Percentiles rank a stretch among this genome's conserved stretches.
phyloP scores from a whole-genome alignment of 2,113 vertebrate species.

The Holacanthus passer region DNA sequence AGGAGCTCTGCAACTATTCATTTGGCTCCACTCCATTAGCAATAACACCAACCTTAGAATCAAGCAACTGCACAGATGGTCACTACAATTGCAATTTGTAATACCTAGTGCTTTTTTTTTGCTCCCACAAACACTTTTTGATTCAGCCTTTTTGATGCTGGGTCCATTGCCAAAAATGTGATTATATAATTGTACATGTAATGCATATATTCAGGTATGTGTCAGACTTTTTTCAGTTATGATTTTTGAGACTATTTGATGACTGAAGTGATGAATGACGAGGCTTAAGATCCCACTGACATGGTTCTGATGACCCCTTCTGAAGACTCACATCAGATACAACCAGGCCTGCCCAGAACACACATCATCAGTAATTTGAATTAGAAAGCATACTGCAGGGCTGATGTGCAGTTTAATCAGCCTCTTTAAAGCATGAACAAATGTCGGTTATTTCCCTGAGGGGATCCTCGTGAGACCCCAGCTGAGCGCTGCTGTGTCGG shows the following conservation, averaged over 20 bases:
- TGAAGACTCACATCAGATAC: not conserved
- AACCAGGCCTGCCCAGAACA: not conserved
- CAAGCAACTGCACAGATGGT: not conserved
- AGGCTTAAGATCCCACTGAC: not conserved
- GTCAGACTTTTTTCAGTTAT: not conserved
- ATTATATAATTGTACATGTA: not conserved
- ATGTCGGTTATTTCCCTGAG: constrained; percentile 32
- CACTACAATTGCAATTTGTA: not conserved
- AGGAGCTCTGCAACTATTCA: not conserved
- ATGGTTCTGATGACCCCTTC: not conserved
- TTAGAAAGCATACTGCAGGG: not conserved
- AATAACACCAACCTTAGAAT: not conserved
- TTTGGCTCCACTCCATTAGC: not conserved
- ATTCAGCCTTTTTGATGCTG: not conserved
- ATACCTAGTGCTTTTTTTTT: not conserved
- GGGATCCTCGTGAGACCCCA: constrained; percentile 28
- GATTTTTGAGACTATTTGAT: not conserved
- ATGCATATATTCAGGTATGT: not conserved
- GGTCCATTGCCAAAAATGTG: not conserved
- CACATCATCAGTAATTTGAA: not conserved
- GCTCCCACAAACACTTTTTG: not conserved
- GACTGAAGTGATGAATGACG: not conserved
- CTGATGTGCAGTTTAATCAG: constrained; percentile 21
- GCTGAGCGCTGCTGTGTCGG: constrained; percentile 28
- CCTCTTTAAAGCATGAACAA: constrained; percentile 8